These are phyloP conservation scores for Lepidurus couesii DNA, from an alignment of 1,140 invertebrate genomes.

Conservation along the genomic window DNA sequence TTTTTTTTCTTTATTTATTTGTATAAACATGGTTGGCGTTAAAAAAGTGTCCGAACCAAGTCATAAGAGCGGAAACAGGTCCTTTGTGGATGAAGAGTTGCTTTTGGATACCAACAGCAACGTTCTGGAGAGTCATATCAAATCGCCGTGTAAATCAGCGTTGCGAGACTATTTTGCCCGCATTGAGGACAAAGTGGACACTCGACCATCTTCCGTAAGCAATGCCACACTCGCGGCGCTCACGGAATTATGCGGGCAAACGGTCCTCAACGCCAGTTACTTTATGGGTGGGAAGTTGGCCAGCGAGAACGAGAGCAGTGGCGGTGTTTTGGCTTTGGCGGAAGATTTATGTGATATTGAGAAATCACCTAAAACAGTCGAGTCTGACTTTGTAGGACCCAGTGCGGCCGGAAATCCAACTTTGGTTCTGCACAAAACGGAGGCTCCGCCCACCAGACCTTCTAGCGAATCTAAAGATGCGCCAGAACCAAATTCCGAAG, in stretches of 20 bases:
- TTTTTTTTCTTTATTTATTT: too few species aligned
- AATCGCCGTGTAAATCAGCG: too few species aligned
- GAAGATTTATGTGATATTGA: constrained; percentile 29
- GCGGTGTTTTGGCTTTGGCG: constrained; percentile 28
- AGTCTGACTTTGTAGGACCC: neutral
- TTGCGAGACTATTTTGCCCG: neutral
- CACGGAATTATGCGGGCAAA: constrained; percentile 73
- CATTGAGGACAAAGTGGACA: constrained; percentile 10
- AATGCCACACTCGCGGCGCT: constrained; percentile 55
- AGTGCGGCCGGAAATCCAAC: neutral
- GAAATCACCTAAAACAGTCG: constrained; percentile 1
- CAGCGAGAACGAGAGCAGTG: constrained; percentile 35
- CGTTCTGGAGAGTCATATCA: neutral
- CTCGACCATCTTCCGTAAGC: constrained; percentile 11
- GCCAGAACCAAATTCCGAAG: too few species aligned
- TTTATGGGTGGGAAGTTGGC: constrained; percentile 53
- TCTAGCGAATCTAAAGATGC: too few species aligned
- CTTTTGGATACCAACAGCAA: constrained; percentile 7
- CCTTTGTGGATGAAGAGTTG: neutral
- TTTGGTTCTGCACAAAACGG: too few species aligned
- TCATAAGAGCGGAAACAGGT: neutral
- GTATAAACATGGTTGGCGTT: too few species aligned
- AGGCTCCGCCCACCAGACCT: too few species aligned
- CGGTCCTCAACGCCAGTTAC: constrained; percentile 74
- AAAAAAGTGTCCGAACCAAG: neutral